Percentiles rank a stretch among this genome's conserved stretches.
These are phyloP conservation scores for Todiramphus saurophagus DNA, from an alignment of 2,113 vertebrate genomes.

Conservation along the genomic window DNA sequence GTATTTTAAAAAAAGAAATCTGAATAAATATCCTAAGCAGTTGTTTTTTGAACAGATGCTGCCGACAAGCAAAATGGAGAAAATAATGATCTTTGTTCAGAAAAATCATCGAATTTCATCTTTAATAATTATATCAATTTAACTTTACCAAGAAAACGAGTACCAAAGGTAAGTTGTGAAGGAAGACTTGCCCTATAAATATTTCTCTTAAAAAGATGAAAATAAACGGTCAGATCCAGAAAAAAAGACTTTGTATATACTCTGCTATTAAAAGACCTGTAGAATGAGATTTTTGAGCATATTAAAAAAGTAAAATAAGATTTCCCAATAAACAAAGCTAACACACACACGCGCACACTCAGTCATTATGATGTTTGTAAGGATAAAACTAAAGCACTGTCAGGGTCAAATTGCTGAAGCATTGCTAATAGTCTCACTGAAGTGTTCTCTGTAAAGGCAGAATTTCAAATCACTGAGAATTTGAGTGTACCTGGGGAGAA, in stretches of 20 bases:
- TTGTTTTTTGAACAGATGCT: conserved; percentile 62
- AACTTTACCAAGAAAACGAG: conserved; percentile 87
- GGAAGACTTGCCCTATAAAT: neutral
- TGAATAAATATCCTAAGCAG: neutral
- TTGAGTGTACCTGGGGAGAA: neutral
- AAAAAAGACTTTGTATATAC: neutral
- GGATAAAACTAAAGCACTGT: neutral
- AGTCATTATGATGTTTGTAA: neutral
- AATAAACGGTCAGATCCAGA: neutral
- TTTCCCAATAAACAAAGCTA: neutral
- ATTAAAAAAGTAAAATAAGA: neutral
- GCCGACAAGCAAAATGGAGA: conserved; percentile 79
- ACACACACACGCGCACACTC: neutral
- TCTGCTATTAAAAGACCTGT: neutral
- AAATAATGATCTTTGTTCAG: conserved; percentile 75
- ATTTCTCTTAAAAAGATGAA: neutral
- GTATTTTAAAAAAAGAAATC: neutral
- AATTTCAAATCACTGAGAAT: neutral
- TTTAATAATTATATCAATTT: conserved; percentile 85
- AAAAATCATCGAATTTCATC: conserved; percentile 77
- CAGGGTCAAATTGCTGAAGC: neutral
- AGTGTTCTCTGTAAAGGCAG: neutral
- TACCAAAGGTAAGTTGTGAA: conserved; percentile 85
- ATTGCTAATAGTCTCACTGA: neutral
- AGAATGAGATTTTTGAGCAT: neutral